Percentiles rank a stretch among this genome's conserved stretches.
Evolutionary conservation across 2,888 invertebrate species (phyloP).

Genomic region (Mesorhabditis belari): DNA sequence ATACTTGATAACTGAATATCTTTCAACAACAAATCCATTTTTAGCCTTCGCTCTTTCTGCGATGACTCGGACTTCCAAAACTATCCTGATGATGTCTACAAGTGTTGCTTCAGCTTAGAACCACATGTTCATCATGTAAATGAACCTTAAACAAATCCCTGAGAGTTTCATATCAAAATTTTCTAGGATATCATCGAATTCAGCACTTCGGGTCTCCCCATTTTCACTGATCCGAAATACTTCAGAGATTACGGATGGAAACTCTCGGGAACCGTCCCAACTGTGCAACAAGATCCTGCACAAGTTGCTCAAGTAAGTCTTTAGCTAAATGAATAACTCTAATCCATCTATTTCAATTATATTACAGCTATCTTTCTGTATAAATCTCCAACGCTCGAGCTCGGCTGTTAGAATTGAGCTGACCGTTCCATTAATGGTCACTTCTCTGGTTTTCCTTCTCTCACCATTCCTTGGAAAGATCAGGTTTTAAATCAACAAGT

Average conservation of each 20-base stretch:
- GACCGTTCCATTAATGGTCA: slow-evolving; percentile 40
- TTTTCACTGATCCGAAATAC: slow-evolving; percentile 52
- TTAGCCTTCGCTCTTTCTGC: slow-evolving; percentile 43
- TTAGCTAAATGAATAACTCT: not conserved
- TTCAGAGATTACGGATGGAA: slow-evolving; percentile 52
- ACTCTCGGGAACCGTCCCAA: slow-evolving; percentile 44
- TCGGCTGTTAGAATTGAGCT: slow-evolving; percentile 44
- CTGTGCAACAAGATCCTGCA: slow-evolving; percentile 38
- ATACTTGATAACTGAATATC: not conserved
- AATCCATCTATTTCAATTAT: not conserved
- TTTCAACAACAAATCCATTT: not conserved
- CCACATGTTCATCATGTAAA: slow-evolving; percentile 37
- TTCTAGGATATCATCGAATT: slow-evolving; percentile 47
- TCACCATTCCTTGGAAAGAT: slow-evolving; percentile 46
- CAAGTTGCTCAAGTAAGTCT: slow-evolving; percentile 35
- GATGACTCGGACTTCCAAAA: slow-evolving; percentile 51
- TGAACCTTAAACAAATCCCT: not conserved
- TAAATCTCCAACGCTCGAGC: slow-evolving; percentile 48
- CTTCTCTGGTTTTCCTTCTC: slow-evolving; percentile 43
- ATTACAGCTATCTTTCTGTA: slow-evolving; percentile 46
- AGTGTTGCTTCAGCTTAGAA: slow-evolving; percentile 49
- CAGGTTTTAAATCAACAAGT: slow-evolving; percentile 15
- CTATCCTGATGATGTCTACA: slow-evolving; percentile 50
- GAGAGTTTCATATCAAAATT: too few relatives aligned
- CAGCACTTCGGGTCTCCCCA: slow-evolving; percentile 42